Evolutionary conservation across 2,113 vertebrate species (phyloP), one percentile per base, ranked within the genome.

Genomic region (Irena cyanogastra): DNA sequence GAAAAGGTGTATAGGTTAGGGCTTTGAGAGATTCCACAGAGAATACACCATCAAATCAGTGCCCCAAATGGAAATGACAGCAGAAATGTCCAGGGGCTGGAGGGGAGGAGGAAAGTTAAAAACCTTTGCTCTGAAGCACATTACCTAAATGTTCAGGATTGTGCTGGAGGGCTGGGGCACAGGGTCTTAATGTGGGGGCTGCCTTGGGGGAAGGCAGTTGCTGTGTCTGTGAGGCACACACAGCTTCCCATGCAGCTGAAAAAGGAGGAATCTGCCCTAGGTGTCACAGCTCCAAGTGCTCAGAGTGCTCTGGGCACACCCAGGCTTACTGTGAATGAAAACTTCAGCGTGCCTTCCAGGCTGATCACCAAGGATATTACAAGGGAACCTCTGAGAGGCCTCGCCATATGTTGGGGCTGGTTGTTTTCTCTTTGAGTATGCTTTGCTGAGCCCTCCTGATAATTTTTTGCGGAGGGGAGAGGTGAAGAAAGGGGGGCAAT

Each of bases 101-200:
- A 64, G 56, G 76, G 60, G 44, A 86, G 23, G n/a, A 83, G 61
- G 49, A 53, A 86, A 79, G 60, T 57, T 75, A 71, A 94, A 96
- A 86, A 50, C 39, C 37, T 84, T 82, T 11, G 5, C 74, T 87
- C 52, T 5, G 1, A 71, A 83, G n/a, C 0, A 0, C 28, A 23
- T 71, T 94, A 81, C 90, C 79, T 95, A 83, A 92, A 78, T 81
- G n/a, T 64, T 87, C 88, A 81, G 94, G 85, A 90, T 92, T 87
- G 83, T 1, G 26, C 79, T 59, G 75, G 22, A 90, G 76, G 85
- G 90, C 75, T 65, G 83, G 57, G 79, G 69, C 53, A 39, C n/a
- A 14, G 28, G 39, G 42, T 83, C 68, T 81, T 39, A 54, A 37
- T 0, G 2, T 2, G 5, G 56, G 53, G 44, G 45, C 37, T 17